Conservation (phyloP, 2,113 vertebrate species). For the Lycaon pictus region DNA sequence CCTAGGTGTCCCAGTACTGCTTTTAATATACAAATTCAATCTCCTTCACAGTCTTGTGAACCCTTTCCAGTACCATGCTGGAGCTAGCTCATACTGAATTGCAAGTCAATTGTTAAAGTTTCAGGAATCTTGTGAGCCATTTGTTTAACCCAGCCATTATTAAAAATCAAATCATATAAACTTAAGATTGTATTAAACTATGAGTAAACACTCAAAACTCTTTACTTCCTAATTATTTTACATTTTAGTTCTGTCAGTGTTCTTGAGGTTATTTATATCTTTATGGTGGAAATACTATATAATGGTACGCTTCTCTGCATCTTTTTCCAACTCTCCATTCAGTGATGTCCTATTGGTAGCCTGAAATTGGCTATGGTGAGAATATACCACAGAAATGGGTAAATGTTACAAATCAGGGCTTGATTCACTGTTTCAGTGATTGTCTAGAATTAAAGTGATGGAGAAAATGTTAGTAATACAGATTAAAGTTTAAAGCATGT, state of each 20-base stretch:
- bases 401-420: background rate
- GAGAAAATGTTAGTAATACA: background rate
- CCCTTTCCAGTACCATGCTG: background rate
- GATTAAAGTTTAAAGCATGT: background rate
- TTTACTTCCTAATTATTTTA: background rate
- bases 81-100: background rate
- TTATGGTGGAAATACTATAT: background rate
- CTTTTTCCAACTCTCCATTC: background rate
- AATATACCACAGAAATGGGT: background rate
- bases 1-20: background rate
- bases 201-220: background rate
- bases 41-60: background rate
- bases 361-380: background rate
- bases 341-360: background rate
- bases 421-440: background rate
- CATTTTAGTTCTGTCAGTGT: background rate
- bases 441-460: background rate
- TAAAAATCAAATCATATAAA: background rate
- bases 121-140: background rate
- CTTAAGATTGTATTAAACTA: background rate
- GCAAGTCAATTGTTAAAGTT: background rate
- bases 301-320: background rate
- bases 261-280: background rate
- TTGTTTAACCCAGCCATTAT: conserved; percentile 1
- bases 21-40: background rate